A percentile compares a stretch with the other conserved stretches of the same genome.
Evolutionary conservation across 2,113 vertebrate genomes (phyloP).

Genomic region (Crotalus helleri): DNA sequence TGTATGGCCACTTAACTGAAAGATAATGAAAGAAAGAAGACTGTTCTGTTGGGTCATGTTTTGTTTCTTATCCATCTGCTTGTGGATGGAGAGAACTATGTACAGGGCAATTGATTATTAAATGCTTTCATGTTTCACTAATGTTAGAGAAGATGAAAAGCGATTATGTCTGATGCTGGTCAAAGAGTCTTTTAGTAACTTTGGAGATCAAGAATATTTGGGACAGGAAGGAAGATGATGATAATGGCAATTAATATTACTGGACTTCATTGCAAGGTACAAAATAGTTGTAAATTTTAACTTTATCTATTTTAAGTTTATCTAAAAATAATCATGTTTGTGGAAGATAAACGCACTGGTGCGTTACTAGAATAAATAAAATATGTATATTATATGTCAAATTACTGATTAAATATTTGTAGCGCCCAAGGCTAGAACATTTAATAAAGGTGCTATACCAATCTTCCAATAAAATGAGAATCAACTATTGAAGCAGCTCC

Average conservation of each 20-base stretch:
- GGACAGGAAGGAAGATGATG: not conserved
- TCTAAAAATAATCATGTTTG: not conserved
- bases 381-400: not conserved
- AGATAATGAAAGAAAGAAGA: not conserved
- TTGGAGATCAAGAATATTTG: not conserved
- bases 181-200: not conserved
- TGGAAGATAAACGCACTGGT: not conserved
- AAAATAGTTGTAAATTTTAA: not conserved
- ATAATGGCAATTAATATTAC: not conserved
- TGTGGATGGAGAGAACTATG: not conserved
- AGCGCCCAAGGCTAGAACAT: not conserved
- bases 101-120: not conserved
- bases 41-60: not conserved
- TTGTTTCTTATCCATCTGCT: not conserved
- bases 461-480: not conserved
- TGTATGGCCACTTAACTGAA: not conserved
- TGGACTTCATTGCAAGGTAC: not conserved
- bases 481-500: fast-evolving
- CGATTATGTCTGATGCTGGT: not conserved
- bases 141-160: not conserved
- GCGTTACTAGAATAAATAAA: not conserved
- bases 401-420: not conserved
- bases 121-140: not conserved
- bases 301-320: not conserved
- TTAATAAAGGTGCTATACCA: not conserved